Base-by-base conservation (phyloP, 2,113 vertebrate genomes). In the Gila orcuttii region DNA sequence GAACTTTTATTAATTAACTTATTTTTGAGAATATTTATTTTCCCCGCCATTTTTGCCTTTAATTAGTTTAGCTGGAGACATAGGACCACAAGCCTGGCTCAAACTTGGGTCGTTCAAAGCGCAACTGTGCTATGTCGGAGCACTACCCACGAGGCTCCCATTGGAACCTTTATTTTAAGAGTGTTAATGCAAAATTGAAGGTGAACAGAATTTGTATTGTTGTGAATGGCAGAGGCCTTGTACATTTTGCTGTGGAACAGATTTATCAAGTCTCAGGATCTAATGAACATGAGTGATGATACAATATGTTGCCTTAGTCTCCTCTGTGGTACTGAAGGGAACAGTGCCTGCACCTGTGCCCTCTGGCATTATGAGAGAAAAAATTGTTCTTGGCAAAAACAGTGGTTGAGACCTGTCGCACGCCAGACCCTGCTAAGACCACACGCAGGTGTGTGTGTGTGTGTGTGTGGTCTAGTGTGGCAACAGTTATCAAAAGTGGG, bases 401-500 rank as follows among this genome's bases (percentile, higher is more conserved):
- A 87, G 47, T 79, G 73, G 66, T 77, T 87, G 60, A 82, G 79
- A 73, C 86, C 55, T 69, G 82, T 77, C 77, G 79, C 36, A 62
- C 74, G 79, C 80, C 74, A 59, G 86, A 93, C 92, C 93, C 91
- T 93, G 90, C 50, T 83, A 92, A 91, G 88, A 90, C 93, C 91
- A 91, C 90, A 91, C 91, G 68, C 86, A 88, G 59, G 88, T 84
- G 79, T 88, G 76, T 79, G 81, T 85, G 76, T 36, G 76, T 25
- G 19, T 85, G 73, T 68, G 50, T 90, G 94, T 94, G 90, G 90
- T 89, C 93, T 94, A 92, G 91, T 91, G 86, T 85, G 50, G 89
- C 88, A 90, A 90, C 90, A 93, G 85, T 91, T 90, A 91, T 93
- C 88, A 90, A 89, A 91, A 91, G 60, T 89, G 91, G 91, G 89